A percentile compares a stretch with the other conserved stretches of the same genome.
Evolutionary conservation across 2,797 vertebrate genomes (phyloP).

Genomic region (Megalops cyprinoides): DNA sequence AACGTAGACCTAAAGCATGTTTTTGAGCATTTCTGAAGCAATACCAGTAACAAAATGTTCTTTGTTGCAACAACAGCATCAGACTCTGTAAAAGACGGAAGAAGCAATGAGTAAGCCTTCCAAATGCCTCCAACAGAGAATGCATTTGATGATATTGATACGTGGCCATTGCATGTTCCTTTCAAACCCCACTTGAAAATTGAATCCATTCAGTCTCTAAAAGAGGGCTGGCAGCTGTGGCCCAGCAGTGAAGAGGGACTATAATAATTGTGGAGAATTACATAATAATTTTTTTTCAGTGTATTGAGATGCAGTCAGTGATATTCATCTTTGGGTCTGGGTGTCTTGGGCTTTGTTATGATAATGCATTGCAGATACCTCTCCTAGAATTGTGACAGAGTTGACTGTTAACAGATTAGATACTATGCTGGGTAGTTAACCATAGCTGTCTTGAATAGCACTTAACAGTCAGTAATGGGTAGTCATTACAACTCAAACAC

Average conservation of each 20-base stretch:
- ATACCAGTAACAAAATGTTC: too few species aligned
- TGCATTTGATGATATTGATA: slow-evolving; percentile 2
- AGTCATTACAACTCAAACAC: not conserved
- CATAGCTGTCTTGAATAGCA: too few species aligned
- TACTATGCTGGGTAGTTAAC: not conserved
- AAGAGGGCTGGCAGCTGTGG: not conserved
- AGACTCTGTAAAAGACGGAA: not conserved
- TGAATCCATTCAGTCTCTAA: slow-evolving; percentile 20
- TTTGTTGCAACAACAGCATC: too few species aligned
- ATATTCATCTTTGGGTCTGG: slow-evolving; percentile 2
- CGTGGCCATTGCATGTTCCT: not conserved
- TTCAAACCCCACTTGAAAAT: slow-evolving; percentile 16
- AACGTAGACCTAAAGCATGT: too few species aligned
- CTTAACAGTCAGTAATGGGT: not conserved
- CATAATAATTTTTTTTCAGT: not conserved
- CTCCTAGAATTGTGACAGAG: not conserved
- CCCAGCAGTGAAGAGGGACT: not conserved
- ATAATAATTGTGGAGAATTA: not conserved
- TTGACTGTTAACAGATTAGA: not conserved
- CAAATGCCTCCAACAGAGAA: not conserved
- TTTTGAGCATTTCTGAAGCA: too few species aligned
- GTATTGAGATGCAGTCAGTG: not conserved
- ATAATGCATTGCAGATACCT: not conserved
- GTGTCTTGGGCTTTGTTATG: not conserved
- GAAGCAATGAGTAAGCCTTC: not conserved